A percentile compares a stretch with the other conserved stretches of the same genome.
phyloP scores from a whole-genome alignment of 1,140 invertebrate species.

The Tetragnatha versicolor region DNA sequence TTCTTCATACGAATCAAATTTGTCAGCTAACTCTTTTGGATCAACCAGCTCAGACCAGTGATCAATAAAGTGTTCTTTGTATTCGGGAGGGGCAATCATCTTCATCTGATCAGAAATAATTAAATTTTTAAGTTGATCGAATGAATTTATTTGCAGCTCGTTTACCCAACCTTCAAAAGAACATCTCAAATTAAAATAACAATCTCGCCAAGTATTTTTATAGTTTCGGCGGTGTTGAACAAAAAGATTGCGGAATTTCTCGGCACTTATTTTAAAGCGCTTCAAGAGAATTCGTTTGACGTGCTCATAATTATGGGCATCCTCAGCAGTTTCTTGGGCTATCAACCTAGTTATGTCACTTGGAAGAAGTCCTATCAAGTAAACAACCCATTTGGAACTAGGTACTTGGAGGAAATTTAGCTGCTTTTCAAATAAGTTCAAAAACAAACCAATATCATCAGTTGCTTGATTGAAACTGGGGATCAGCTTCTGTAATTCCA shows the following conservation, averaged over 20 bases:
- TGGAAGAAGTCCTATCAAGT: background rate
- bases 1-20: no score
- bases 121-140: background rate
- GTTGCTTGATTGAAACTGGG: background rate
- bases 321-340: background rate
- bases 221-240: background rate
- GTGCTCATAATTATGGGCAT: background rate
- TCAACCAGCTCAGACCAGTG: background rate
- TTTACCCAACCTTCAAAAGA: conserved; percentile 4
- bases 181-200: conserved; percentile 3
- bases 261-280: conserved; percentile 3
- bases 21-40: background rate
- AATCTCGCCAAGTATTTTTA: background rate
- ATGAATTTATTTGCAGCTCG: background rate
- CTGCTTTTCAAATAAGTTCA: background rate
- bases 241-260: background rate
- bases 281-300: background rate
- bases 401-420: background rate
- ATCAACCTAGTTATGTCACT: background rate
- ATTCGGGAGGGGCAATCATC: background rate
- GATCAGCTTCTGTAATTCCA: background rate
- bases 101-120: conserved; percentile 11
- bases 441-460: conserved; percentile 8
- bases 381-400: background rate
- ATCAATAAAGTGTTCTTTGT: conserved; percentile 1